Percentiles rank a stretch among this genome's conserved stretches.
phyloP scores from a whole-genome alignment of 1,140 invertebrate genomes.

The Stenopsyche tienmushanensis region DNA sequence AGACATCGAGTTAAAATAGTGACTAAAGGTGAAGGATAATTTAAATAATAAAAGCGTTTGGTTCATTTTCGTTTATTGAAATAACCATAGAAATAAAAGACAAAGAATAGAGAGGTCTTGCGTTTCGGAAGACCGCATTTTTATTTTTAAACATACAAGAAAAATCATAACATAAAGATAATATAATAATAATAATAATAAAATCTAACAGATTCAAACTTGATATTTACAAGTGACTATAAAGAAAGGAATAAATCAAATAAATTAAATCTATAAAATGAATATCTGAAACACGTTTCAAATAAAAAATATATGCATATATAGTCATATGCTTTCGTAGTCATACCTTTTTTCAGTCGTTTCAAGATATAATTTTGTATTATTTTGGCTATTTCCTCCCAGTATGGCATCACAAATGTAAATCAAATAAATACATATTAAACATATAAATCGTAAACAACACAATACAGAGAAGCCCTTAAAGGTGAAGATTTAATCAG shows the following conservation, averaged over 20 bases:
- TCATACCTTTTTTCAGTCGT: neutral
- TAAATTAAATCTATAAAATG: constrained; percentile 26
- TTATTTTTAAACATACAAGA: constrained; percentile 33
- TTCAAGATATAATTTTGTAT: neutral
- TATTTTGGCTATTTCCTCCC: neutral
- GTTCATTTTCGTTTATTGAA: too few relatives aligned
- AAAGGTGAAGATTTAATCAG: too few relatives aligned
- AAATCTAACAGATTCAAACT: constrained; percentile 36
- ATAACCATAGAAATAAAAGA: neutral
- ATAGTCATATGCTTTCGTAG: neutral
- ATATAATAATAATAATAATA: constrained; percentile 31
- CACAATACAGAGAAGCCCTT: too few relatives aligned
- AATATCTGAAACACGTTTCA: constrained; percentile 12
- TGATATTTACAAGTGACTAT: constrained; percentile 35
- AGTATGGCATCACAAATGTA: neutral
- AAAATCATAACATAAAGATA: constrained; percentile 35
- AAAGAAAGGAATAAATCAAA: constrained; percentile 30
- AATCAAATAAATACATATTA: too few relatives aligned
- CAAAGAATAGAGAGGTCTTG: constrained; percentile 10
- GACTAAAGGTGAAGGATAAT: too few relatives aligned
- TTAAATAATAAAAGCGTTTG: too few relatives aligned
- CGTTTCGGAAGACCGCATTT: constrained; percentile 20
- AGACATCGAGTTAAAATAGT: too few relatives aligned
- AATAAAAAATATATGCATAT: constrained; percentile 8
- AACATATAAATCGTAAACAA: too few relatives aligned